These are phyloP conservation scores for Chondrilla cf. caribensis DNA, from an alignment of 37 sponge, comb jelly and placozoan genomes.

Conservation along the genomic window DNA sequence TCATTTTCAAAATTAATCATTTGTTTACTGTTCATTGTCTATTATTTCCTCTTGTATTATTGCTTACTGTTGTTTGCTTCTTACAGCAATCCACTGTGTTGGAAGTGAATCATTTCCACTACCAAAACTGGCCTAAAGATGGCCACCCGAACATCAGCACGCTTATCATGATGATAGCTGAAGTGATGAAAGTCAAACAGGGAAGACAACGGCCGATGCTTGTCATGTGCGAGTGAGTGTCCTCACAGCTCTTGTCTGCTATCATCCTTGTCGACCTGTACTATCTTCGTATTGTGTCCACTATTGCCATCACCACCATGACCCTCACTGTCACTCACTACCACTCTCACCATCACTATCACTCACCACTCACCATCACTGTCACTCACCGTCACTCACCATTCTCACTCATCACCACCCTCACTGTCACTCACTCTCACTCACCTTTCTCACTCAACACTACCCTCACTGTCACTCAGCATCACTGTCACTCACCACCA, in stretches of 20 bases:
- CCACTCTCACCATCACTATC: background rate
- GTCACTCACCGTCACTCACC: no score
- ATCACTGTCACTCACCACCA: no score
- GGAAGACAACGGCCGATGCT: background rate
- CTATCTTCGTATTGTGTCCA: no score
- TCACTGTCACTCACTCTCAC: background rate
- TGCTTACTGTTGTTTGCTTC: background rate
- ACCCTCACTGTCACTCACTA: no score
- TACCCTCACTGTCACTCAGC: no score
- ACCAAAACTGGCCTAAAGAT: background rate
- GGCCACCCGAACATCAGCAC: background rate
- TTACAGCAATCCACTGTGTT: background rate
- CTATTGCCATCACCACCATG: no score
- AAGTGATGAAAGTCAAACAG: background rate
- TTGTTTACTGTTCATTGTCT: no score
- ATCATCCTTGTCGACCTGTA: no score
- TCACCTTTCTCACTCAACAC: background rate
- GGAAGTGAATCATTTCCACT: slow-evolving; percentile 17
- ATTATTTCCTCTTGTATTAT: no score
- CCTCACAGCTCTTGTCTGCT: no score
- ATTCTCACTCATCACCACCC: background rate
- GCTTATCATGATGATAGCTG: background rate
- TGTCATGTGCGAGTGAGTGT: slow-evolving; percentile 17
- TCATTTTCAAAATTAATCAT: no score
- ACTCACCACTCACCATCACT: background rate